phyloP scores from a whole-genome alignment of 1,140 invertebrate species.

The Drosophila ercepeae region DNA sequence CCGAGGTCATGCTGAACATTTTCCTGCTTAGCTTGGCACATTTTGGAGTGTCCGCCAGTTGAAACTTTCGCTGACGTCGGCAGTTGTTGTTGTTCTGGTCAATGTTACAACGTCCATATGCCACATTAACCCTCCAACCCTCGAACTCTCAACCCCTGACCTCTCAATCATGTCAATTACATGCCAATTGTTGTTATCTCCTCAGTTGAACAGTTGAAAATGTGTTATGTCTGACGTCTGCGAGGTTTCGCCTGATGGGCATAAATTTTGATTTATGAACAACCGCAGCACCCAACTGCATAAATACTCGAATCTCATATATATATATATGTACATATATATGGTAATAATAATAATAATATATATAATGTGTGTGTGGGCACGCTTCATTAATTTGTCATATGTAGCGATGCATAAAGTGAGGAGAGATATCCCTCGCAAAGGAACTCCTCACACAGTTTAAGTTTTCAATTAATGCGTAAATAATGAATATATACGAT shows the following conservation, averaged over 20 bases:
- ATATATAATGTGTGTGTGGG: constrained; percentile 13
- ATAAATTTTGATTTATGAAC: constrained; percentile 73
- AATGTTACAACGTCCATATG: constrained; percentile 35
- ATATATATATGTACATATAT: background rate
- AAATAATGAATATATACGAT: constrained; percentile 58
- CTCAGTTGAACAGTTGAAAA: constrained; percentile 45
- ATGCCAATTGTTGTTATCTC: constrained; percentile 59
- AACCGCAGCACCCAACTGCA: constrained; percentile 28
- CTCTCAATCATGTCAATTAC: constrained; percentile 59
- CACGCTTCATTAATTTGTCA: constrained; percentile 76
- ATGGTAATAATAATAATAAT: background rate
- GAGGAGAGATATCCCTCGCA: constrained; percentile 39
- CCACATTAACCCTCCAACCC: constrained; percentile 56
- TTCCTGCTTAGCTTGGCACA: constrained; percentile 60
- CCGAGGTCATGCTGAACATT: constrained; percentile 7
- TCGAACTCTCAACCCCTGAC: background rate
- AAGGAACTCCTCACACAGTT: constrained; percentile 40
- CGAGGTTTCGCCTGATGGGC: constrained; percentile 52
- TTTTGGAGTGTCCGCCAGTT: constrained; percentile 19
- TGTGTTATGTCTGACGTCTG: constrained; percentile 59
- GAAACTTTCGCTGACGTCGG: constrained; percentile 66
- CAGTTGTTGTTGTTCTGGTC: constrained; percentile 20
- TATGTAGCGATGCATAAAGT: constrained; percentile 70
- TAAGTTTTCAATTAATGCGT: constrained; percentile 70
- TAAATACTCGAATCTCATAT: constrained; percentile 5